A percentile compares a stretch with the other conserved stretches of the same genome.
phyloP scores from a whole-genome alignment of 2,888 invertebrate genomes.

The Chydorus sphaericus region DNA sequence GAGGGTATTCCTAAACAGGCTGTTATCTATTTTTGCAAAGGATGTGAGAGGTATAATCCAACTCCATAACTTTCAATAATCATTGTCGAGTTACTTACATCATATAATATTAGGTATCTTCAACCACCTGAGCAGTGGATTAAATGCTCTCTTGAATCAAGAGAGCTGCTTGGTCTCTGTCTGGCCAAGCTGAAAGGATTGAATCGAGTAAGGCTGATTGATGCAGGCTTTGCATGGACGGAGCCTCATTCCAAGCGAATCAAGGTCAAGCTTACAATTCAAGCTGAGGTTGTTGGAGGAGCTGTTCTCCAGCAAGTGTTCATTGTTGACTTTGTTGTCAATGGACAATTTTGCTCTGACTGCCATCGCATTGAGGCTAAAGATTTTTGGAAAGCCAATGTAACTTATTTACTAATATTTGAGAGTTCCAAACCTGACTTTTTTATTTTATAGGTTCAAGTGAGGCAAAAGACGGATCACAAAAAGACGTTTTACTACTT shows the following conservation, averaged over 20 bases:
- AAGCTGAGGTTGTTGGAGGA: conserved; percentile 84
- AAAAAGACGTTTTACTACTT: conserved; percentile 95
- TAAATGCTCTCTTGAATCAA: conserved; percentile 68
- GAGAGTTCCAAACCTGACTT: too few relatives aligned
- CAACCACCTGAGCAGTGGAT: conserved; percentile 87
- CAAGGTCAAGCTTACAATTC: conserved; percentile 84
- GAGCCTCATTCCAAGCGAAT: conserved; percentile 97
- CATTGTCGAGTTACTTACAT: background rate
- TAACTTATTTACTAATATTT: conserved; percentile 24
- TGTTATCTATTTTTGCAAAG: conserved; percentile 74
- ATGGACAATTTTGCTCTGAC: conserved; percentile 91
- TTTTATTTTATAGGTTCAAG: conserved; percentile 53
- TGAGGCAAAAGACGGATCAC: conserved; percentile 73
- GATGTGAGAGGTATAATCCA: conserved; percentile 63
- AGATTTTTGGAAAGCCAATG: conserved; percentile 85
- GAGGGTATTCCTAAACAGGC: conserved; percentile 91
- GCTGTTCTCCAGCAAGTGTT: conserved; percentile 88
- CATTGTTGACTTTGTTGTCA: conserved; percentile 79
- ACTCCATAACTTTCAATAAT: background rate
- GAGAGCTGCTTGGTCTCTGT: conserved; percentile 77
- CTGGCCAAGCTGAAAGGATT: conserved; percentile 82
- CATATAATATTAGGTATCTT: conserved; percentile 44
- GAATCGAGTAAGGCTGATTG: conserved; percentile 73
- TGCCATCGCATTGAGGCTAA: conserved; percentile 95
- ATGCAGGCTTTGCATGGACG: conserved; percentile 97